Base-by-base conservation (phyloP, 2,888 invertebrate genomes). In the Cephalotes varians region DNA sequence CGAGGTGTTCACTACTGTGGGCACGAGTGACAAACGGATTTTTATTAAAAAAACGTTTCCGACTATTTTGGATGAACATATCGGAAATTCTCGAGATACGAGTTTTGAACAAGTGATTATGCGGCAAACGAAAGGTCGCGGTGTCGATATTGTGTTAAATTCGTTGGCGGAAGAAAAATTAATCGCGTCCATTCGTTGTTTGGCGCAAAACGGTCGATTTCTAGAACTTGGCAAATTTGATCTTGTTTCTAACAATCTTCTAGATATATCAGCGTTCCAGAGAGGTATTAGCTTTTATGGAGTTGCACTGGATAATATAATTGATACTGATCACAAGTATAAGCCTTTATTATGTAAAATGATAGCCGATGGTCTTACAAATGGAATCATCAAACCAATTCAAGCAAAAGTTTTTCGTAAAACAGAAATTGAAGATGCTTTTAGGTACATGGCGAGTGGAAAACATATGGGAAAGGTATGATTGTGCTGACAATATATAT, bases 151-250 rank as follows among this genome's bases (percentile, higher is more conserved):
- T 76, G 97, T 99, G 0, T 95, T 99, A 10, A 99, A 99, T 85
- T 99, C 9, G 95, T 98, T 99, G 64, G 97, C 99, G 0, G 98
- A 98, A 92, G 99, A 99, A 65, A 99, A 99, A 94, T 95, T 99
- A 0, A 96, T 96, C 92, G 97, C 96, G 0, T 96, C 96, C 0
- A 93, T 96, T 0, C 95, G 96, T 7, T 97, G 97, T 88, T 93
- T 97, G 9, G 96, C 95, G 0, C 88, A 88, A 6, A 95, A 95
- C 1, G 97, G 98, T 15, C 95, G 96, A 80, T 98, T 98, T 94
- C 93, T 98, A 71, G 98, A 98, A 95, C 98, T 98, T 85, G 98
- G 98, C 60, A 98, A 98, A 95, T 97, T 96, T 91, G 98, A 98
- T 94, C 95, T 98, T 5, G 96, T 96, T 0, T 96, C 95, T 83